Base-by-base conservation (phyloP, 2,797 vertebrate genomes). In the Enteromius radiatus region DNA sequence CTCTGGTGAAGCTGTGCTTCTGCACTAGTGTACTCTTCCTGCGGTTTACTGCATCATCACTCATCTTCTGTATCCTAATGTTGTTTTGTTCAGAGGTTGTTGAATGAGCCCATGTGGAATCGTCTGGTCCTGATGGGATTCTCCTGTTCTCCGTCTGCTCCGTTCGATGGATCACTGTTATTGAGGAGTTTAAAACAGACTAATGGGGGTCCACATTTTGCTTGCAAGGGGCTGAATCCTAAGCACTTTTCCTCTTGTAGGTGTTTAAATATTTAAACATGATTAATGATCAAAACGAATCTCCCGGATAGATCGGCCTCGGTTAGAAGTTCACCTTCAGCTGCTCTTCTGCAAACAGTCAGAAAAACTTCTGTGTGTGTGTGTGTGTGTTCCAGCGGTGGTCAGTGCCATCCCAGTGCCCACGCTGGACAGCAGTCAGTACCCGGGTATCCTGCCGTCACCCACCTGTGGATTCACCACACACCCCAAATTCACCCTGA, bases 351-450 rank as follows among this genome's bases (percentile, higher is more conserved):
- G 23, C 26, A 15, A 1, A 12, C 26, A 1, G 4, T 2, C 14
- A 63, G 26, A 63, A 3, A 17, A 26, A 26, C 59, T 63, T 1
- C 26, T 14, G 14, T 43, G 38, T 70, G 43, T 75, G 4, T 38
- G n/a, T 79, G 12, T 73, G 45, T 59, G n/a, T 76, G 14, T 76
- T 75, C 1, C 87, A 97, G 97, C 97, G 76, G 96, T 97, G 45
- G 97, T 98, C 87, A 98, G 97, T 33, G 97, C 97, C 78, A 98
- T 98, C 70, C 97, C 97, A 0, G 97, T 98, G 73, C 96, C 97
- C 9, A 95, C 97, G 0, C 90, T 98, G 80, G 97, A 98, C 89
- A 97, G 97, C 33, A 95, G 95, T 63, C 97, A 98, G 94, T 98
- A 96, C 79, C 96, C 97, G 0, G 96, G 96, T 21, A 96, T 98